Evolutionary conservation across 2,888 invertebrate genomes (phyloP).

Genomic region (Theristus sp.): DNA sequence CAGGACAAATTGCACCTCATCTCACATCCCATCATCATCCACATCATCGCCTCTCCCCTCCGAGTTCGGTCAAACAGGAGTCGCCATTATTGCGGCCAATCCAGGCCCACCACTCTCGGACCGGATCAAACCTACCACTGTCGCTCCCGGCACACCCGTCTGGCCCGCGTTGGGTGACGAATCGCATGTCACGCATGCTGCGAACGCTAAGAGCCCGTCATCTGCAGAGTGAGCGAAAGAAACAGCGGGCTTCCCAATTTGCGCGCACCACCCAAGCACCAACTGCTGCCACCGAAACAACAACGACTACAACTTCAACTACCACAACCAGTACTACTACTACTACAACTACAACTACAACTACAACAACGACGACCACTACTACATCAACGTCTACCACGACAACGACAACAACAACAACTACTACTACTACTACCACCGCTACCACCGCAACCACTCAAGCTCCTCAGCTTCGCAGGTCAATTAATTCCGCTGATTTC

Average conservation of each 20-base stretch:
- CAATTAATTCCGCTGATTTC: constrained; percentile 3
- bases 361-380: background rate
- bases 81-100: too few species aligned
- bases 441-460: constrained; percentile 6
- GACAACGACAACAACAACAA: background rate
- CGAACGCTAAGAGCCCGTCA: too few species aligned
- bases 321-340: background rate
- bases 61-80: too few species aligned
- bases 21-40: too few species aligned
- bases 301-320: background rate
- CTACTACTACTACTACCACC: constrained; percentile 7
- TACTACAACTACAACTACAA: background rate
- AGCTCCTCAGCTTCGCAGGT: constrained; percentile 1
- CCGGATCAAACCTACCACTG: too few species aligned
- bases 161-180: too few species aligned
- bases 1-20: too few species aligned
- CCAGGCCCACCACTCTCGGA: too few species aligned
- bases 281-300: background rate
- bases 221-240: too few species aligned
- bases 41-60: too few species aligned
- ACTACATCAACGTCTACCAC: background rate
- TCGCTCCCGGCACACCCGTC: too few species aligned
- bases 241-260: background rate
- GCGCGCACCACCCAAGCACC: background rate
- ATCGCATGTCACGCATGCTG: too few species aligned